phyloP scores from a whole-genome alignment of 2,888 invertebrate species.

The Rotaria magnacalcarata region DNA sequence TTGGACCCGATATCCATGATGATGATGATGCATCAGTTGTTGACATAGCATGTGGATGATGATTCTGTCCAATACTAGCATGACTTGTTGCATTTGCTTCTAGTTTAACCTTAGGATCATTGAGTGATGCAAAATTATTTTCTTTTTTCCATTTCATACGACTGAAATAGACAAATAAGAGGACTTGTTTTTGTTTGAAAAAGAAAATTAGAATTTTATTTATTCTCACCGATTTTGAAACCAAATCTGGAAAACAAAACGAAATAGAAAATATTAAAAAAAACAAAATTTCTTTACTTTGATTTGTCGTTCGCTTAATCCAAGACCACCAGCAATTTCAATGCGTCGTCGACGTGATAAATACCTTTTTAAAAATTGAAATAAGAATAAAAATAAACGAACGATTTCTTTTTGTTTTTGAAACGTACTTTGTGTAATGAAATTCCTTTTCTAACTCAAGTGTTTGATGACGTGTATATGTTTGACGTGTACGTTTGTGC shows the following conservation, averaged over 20 bases:
- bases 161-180: slow-evolving; percentile 54
- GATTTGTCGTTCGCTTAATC: slow-evolving; percentile 46
- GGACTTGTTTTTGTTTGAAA: neutral
- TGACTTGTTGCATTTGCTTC: slow-evolving; percentile 30
- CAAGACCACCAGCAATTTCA: slow-evolving; percentile 45
- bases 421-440: slow-evolving; percentile 46
- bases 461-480: slow-evolving; percentile 47
- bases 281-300: slow-evolving; percentile 21
- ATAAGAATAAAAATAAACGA: neutral
- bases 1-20: neutral
- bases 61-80: neutral
- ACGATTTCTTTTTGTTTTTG: neutral
- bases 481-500: slow-evolving; percentile 47
- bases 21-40: slow-evolving; percentile 15
- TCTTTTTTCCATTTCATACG: slow-evolving; percentile 59
- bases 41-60: slow-evolving; percentile 9
- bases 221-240: slow-evolving; percentile 31
- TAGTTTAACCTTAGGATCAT: slow-evolving; percentile 46
- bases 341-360: slow-evolving; percentile 46
- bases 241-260: neutral
- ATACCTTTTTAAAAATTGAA: slow-evolving; percentile 35
- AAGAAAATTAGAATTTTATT: neutral
- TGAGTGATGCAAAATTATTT: slow-evolving; percentile 49
- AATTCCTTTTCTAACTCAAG: slow-evolving; percentile 47
- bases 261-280: neutral